phyloP scores from a whole-genome alignment of 2,113 vertebrate genomes.

The Cryptoleucopteryx plumbea region DNA sequence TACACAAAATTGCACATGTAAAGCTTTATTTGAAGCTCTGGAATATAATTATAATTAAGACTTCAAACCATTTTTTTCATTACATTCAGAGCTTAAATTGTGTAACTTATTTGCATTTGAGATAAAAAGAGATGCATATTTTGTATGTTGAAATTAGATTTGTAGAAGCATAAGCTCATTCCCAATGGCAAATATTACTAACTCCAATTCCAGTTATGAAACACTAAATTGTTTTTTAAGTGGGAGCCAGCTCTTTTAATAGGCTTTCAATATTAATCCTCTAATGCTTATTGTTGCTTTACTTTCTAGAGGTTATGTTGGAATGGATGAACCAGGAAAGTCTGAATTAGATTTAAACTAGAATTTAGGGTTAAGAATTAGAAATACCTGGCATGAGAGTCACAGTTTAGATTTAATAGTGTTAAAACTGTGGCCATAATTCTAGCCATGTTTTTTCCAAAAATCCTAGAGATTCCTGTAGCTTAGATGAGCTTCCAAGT shows the following conservation, averaged over 20 bases:
- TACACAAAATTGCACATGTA: background rate
- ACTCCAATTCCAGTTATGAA: conserved; percentile 29
- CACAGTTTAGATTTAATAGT: background rate
- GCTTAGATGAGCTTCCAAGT: background rate
- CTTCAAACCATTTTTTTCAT: conserved; percentile 36
- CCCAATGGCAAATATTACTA: conserved; percentile 19
- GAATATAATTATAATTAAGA: conserved; percentile 27
- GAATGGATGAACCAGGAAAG: background rate
- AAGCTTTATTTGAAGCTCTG: background rate
- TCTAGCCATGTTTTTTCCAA: background rate
- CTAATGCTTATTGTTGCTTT: background rate
- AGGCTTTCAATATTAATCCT: background rate
- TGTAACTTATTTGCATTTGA: conserved; percentile 32
- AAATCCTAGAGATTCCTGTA: background rate
- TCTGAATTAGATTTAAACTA: background rate
- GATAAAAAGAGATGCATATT: conserved; percentile 19
- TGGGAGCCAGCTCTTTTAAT: background rate
- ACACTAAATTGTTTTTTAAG: conserved; percentile 40
- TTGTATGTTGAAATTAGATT: conserved; percentile 22
- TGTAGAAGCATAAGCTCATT: background rate
- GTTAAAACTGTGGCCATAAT: background rate
- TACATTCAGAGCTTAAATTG: background rate
- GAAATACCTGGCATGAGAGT: background rate
- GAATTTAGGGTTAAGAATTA: background rate
- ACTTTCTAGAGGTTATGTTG: background rate